Evolutionary conservation across 37 sponge, comb jelly and placozoan genomes (phyloP).

Genomic region (Beroe ovata): DNA sequence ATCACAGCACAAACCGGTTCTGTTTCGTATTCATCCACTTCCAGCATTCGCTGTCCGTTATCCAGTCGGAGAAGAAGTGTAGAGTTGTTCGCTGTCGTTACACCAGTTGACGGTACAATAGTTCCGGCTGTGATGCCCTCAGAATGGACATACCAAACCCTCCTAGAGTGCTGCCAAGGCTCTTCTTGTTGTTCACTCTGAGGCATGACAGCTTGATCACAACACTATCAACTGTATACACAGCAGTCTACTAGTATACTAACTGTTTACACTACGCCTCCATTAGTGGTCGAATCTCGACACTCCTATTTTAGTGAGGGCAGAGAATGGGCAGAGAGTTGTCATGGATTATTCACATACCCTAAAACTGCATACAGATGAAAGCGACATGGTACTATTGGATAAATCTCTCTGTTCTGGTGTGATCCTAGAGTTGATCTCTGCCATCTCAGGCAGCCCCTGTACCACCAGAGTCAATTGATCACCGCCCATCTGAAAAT

Average conservation of each 20-base stretch:
- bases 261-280: too few relatives aligned
- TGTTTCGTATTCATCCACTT: constrained; percentile 64
- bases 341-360: too few relatives aligned
- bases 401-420: constrained; percentile 45
- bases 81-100: background rate
- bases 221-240: too few relatives aligned
- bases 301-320: too few relatives aligned
- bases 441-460: constrained; percentile 61
- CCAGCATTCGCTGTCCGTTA: constrained; percentile 61
- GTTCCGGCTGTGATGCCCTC: constrained; percentile 36
- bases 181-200: constrained; percentile 40
- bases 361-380: constrained; percentile 55
- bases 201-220: too few relatives aligned
- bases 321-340: too few relatives aligned
- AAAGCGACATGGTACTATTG: constrained; percentile 64
- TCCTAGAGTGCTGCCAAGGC: constrained; percentile 53
- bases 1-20: too few relatives aligned
- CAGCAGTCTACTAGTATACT: too few relatives aligned
- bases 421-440: constrained; percentile 47
- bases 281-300: too few relatives aligned
- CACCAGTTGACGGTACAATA: constrained; percentile 27
- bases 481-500: constrained; percentile 31
- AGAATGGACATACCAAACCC: constrained; percentile 56
- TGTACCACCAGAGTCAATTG: constrained; percentile 63
- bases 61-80: constrained; percentile 67